phyloP scores from a whole-genome alignment of 1,140 invertebrate genomes.

The Temnothorax longispinosus region DNA sequence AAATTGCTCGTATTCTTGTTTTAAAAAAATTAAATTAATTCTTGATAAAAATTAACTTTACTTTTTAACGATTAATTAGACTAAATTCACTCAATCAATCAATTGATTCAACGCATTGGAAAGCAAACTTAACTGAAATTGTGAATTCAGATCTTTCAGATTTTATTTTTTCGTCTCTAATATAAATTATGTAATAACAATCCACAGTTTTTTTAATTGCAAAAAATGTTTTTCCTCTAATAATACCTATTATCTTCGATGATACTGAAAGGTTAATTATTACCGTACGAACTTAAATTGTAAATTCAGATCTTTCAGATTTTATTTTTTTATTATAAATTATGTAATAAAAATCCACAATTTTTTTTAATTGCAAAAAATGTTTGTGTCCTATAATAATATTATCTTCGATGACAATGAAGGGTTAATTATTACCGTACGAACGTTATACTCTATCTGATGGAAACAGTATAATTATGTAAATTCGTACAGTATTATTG shows the following conservation, averaged over 20 bases:
- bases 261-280: background rate
- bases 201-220: background rate
- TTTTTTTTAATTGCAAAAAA: too few species aligned
- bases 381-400: too few species aligned
- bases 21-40: background rate
- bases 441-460: background rate
- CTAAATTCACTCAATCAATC: too few species aligned
- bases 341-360: too few species aligned
- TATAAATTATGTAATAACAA: background rate
- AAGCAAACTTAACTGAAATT: background rate
- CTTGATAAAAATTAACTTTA: background rate
- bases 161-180: background rate
- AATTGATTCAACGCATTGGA: background rate
- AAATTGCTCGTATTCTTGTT: background rate
- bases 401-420: conserved; percentile 21
- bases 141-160: background rate
- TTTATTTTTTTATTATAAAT: too few species aligned
- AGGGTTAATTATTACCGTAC: background rate
- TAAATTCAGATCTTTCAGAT: too few species aligned
- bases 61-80: background rate
- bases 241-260: background rate
- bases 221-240: background rate
- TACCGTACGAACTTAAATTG: too few species aligned
- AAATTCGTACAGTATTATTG: conserved; percentile 18
- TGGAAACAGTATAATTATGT: conserved; percentile 37